Evolutionary conservation across 1,140 invertebrate species (phyloP), one percentile per base, ranked within the genome.

Genomic region (Camponotus floridanus): DNA sequence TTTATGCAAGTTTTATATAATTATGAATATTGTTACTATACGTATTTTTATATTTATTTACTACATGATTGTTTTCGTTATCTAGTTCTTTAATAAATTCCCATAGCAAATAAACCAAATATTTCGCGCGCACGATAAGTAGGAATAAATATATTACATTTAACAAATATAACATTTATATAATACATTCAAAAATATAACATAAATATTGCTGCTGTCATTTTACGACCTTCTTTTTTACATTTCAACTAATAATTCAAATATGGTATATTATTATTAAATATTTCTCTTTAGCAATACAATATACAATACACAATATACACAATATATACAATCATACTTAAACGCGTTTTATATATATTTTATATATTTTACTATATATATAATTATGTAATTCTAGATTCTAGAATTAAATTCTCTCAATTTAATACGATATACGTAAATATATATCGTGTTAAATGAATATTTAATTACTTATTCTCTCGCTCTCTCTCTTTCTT

Each of bases 121-220:
- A 11, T 76, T 8, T 59, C n/a, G n/a, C 6, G 7, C 13, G 7
- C 55, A 0, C 18, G 31, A 51, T 51, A 67, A 33, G 0, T 67
- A 11, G 11, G 31, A 78, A 79, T 67, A 68, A 80, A 80, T 68
- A 80, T 85, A 36, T 61, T 61, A 21, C 8, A 76, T 11, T 8
- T 80, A 11, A 71, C 59, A 71, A 81, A 62, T 48, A 51, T 76
- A 76, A 62, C 48, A 65, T 21, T 76, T 31, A 62, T 64, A 79
- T 48, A 68, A 36, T 36, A 57, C 68, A 21, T 76, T 36, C 39
- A 78, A 15, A 55, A 55, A 39, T 51, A 51, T 67, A 85, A 85
- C 59, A 67, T 64, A 65, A 61, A 80, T 70, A 86, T 33, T 70
- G 51, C 51, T 0, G 13, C 4, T 80, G 55, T 86, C 70, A 65